Percentiles rank a stretch among this genome's conserved stretches.
These are phyloP conservation scores for Tangara arthus DNA, from an alignment of 2,797 vertebrate genomes.

Conservation along the genomic window DNA sequence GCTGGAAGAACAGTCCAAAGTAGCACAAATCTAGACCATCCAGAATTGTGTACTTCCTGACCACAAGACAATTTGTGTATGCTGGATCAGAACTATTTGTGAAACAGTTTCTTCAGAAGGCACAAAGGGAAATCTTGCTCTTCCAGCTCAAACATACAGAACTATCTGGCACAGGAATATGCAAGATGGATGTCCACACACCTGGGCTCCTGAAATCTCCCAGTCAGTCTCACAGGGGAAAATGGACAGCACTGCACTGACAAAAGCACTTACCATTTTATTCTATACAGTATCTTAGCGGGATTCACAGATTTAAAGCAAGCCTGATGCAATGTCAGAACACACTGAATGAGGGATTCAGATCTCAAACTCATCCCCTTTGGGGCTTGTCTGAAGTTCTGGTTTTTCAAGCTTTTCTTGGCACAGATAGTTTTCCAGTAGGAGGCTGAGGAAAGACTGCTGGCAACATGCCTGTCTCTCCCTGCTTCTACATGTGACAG, in stretches of 20 bases:
- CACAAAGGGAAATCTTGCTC: not conserved
- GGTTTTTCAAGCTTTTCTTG: slow-evolving; percentile 6
- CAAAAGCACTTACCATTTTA: not conserved
- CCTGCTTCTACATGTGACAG: not conserved
- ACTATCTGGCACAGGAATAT: not conserved
- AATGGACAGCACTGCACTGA: rapidly evolving
- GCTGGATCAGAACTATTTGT: not conserved
- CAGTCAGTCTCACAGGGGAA: not conserved
- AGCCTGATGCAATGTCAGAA: not conserved
- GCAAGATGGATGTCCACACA: not conserved
- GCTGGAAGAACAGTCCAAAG: not conserved
- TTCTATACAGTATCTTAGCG: not conserved
- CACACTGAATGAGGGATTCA: not conserved
- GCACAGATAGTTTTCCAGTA: not conserved
- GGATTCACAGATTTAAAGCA: not conserved
- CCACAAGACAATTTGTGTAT: not conserved
- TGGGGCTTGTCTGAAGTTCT: not conserved
- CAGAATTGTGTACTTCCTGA: not conserved
- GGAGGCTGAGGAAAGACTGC: slow-evolving; percentile 19
- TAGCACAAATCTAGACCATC: not conserved
- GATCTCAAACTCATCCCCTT: not conserved
- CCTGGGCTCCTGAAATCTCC: not conserved
- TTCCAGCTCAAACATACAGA: not conserved
- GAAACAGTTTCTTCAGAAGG: not conserved
- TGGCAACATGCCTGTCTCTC: not conserved